A percentile compares a stretch with the other conserved stretches of the same genome.
Evolutionary conservation across 2,113 vertebrate genomes (phyloP).

Genomic region (Pristiophorus japonicus): DNA sequence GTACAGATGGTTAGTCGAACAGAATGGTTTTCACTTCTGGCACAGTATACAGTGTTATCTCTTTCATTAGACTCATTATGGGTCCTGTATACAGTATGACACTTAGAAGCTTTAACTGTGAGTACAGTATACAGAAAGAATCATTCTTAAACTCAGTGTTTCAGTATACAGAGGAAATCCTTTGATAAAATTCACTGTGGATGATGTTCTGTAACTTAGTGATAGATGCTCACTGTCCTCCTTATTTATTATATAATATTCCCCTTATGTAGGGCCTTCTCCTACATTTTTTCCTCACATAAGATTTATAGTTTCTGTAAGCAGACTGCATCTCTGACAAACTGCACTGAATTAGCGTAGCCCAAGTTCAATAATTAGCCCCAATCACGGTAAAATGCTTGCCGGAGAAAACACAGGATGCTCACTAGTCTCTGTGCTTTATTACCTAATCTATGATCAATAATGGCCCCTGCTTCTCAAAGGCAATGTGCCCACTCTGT

Average conservation of each 20-base stretch:
- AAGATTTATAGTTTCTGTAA: not conserved
- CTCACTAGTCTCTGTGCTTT: not conserved
- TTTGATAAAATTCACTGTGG: not conserved
- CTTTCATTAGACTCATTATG: not conserved
- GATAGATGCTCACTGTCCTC: not conserved
- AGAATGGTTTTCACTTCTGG: not conserved
- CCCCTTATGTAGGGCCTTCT: not conserved
- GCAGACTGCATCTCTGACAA: not conserved
- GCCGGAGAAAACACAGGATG: not conserved
- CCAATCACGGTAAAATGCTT: not conserved
- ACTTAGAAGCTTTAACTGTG: not conserved
- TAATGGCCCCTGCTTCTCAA: not conserved
- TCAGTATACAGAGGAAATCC: not conserved
- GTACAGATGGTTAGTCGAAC: not conserved
- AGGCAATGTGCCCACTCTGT: not conserved
- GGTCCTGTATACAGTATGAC: not conserved
- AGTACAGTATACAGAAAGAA: not conserved
- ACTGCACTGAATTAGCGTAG: not conserved
- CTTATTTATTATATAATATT: not conserved
- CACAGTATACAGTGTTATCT: not conserved
- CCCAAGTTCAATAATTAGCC: not conserved
- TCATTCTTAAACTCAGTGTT: not conserved
- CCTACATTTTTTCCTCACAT: not conserved
- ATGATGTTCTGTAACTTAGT: not conserved
- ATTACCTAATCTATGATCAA: not conserved